Conservation (phyloP, 2,113 vertebrate species). For the Melanocharis versteri region DNA sequence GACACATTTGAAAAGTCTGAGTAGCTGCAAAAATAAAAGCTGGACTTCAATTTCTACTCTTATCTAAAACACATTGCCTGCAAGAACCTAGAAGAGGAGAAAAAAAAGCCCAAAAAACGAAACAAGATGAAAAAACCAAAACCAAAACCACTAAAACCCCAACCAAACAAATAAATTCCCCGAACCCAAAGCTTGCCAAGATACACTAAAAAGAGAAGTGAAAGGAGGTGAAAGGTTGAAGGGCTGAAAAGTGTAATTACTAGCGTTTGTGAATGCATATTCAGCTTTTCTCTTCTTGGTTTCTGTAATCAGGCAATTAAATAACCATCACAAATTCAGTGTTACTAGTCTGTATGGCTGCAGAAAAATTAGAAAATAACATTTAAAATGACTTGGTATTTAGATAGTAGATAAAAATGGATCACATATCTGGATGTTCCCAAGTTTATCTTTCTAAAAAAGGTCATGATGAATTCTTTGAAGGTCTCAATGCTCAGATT, state of each 20-base stretch:
- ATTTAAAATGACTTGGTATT: background rate
- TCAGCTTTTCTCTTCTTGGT: background rate
- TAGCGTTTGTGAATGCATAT: background rate
- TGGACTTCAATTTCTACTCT: background rate
- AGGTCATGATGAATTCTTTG: background rate
- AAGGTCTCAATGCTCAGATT: background rate
- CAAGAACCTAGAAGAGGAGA: background rate
- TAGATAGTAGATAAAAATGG: background rate
- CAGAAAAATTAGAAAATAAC: background rate
- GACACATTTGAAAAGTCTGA: background rate
- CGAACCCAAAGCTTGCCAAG: background rate
- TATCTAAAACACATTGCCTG: background rate
- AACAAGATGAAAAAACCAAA: background rate
- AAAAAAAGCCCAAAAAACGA: background rate
- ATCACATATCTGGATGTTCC: background rate
- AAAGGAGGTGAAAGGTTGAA: background rate
- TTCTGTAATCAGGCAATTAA: background rate
- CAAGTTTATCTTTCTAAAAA: background rate
- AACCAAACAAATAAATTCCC: background rate
- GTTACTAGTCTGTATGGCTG: background rate
- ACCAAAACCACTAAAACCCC: accelerated
- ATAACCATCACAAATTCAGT: background rate
- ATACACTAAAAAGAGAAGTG: background rate
- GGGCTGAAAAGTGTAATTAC: background rate
- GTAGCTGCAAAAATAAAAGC: background rate